Conservation (phyloP, 2,797 vertebrate species). For the Paguma larvata region DNA sequence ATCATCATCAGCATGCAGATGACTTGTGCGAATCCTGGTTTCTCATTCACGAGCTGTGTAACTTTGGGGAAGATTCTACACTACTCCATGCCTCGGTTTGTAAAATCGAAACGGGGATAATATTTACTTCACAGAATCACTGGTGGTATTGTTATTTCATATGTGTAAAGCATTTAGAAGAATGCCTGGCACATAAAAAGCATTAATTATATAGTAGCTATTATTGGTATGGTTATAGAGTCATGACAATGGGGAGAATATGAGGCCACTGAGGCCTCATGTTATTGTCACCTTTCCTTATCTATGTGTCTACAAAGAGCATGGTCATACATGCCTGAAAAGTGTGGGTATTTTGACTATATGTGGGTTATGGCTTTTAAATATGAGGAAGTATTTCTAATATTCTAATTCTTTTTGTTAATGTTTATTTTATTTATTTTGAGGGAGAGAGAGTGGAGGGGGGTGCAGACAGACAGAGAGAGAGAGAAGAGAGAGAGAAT, state of each 20-base stretch:
- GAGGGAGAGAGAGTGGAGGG: too few species aligned
- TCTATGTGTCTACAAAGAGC: neutral
- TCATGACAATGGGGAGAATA: neutral
- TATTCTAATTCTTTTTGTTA: neutral
- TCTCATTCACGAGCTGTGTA: neutral
- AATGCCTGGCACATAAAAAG: neutral
- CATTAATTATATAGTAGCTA: neutral
- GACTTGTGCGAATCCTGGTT: neutral
- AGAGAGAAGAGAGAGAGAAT: too few species aligned
- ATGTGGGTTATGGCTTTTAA: neutral
- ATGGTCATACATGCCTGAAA: neutral
- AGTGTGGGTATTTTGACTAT: neutral
- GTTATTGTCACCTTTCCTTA: neutral
- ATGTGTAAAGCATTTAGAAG: neutral
- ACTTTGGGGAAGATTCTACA: neutral
- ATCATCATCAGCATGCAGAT: too few species aligned
- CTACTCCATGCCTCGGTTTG: neutral
- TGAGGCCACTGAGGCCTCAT: neutral
- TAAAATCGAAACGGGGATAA: neutral
- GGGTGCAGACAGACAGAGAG: too few species aligned
- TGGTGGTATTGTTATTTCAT: neutral
- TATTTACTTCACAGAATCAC: neutral
- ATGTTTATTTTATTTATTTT: too few species aligned
- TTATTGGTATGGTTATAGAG: neutral
- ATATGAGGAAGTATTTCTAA: neutral